phyloP scores from a whole-genome alignment of 2,888 invertebrate genomes.

The Helobdella robusta region DNA sequence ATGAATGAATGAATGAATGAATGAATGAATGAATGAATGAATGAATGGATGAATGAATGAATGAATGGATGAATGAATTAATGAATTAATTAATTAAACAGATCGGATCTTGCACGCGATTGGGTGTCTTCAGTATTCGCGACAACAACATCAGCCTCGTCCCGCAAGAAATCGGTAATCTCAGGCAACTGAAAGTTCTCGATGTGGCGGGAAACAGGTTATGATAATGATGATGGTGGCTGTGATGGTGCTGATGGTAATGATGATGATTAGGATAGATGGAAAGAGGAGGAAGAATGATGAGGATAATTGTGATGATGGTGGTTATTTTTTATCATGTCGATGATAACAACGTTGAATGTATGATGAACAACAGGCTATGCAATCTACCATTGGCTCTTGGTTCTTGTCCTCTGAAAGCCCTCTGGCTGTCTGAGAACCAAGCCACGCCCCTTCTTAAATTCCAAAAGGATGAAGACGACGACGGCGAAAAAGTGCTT shows the following conservation, averaged over 20 bases:
- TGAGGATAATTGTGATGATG: background rate
- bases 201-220: slow-evolving; percentile 90
- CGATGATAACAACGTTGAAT: background rate
- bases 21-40: no score
- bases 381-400: slow-evolving; percentile 14
- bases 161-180: slow-evolving; percentile 82
- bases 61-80: no score
- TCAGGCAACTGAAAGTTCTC: slow-evolving; percentile 81
- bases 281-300: background rate
- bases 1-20: no score
- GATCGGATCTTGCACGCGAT: slow-evolving; percentile 51
- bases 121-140: slow-evolving; percentile 87
- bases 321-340: background rate
- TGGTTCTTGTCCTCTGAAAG: slow-evolving; percentile 18
- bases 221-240: background rate
- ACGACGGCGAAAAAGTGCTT: slow-evolving; percentile 13
- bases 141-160: slow-evolving; percentile 86
- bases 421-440: slow-evolving; percentile 22
- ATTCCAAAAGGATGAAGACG: slow-evolving; percentile 21
- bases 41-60: no score
- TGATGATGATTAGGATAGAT: background rate
- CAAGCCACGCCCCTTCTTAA: slow-evolving; percentile 17
- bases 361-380: background rate
- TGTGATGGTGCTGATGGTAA: background rate
- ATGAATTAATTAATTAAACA: slow-evolving; percentile 31